Conservation (phyloP, 2,797 vertebrate genomes). For the Triplophysa bombifrons region DNA sequence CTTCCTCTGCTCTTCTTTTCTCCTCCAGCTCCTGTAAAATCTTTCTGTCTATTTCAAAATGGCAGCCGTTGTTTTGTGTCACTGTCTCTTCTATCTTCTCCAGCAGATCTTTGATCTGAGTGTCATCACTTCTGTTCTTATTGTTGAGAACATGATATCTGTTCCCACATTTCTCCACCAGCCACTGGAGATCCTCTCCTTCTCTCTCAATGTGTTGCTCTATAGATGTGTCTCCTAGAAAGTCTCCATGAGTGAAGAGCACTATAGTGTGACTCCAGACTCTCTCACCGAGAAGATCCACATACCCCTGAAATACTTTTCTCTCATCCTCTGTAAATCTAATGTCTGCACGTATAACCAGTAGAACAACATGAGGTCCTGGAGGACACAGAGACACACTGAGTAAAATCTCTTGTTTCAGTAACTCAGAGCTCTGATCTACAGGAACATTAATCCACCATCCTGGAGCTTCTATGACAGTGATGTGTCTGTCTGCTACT, state of each 20-base stretch:
- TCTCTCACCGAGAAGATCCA: conserved; percentile 14
- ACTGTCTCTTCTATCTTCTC: conserved; percentile 14
- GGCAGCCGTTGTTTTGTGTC: neutral
- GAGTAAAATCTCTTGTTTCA: conserved; percentile 31
- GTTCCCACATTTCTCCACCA: conserved; percentile 19
- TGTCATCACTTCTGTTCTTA: neutral
- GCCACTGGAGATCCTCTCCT: conserved; percentile 6
- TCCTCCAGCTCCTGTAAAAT: neutral
- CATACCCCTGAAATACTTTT: neutral
- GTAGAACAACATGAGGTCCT: conserved; percentile 20
- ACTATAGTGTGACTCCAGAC: neutral
- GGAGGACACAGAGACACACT: conserved; percentile 32
- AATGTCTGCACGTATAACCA: neutral
- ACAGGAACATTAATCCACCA: neutral
- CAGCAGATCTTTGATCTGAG: conserved; percentile 31
- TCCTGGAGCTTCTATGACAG: conserved; percentile 24
- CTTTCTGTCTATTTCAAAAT: conserved; percentile 5
- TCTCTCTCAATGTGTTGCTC: conserved; percentile 14
- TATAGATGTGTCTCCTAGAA: conserved; percentile 16
- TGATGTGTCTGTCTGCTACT: conserved; percentile 27
- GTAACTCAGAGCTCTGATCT: neutral
- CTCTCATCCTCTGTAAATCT: neutral
- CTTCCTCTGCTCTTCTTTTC: too few species aligned
- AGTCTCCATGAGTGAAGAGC: neutral
- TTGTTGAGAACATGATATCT: conserved; percentile 25